Conservation (phyloP, 2,888 invertebrate species). For the Perdita meconis region DNA sequence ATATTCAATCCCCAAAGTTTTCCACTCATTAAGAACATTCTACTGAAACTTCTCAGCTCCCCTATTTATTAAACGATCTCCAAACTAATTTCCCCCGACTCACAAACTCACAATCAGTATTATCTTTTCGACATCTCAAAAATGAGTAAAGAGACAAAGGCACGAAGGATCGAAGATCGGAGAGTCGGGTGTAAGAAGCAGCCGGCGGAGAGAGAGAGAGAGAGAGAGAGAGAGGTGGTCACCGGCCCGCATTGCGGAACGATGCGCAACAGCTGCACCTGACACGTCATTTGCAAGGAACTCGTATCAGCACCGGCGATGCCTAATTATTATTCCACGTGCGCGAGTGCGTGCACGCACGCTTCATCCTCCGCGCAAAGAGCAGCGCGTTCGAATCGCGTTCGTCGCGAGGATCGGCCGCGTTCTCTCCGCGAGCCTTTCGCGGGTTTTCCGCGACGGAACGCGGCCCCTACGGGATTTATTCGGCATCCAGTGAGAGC, state of each 20-base stretch:
- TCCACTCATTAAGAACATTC: no score
- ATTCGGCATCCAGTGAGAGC: constrained; percentile 47
- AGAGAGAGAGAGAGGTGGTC: constrained; percentile 54
- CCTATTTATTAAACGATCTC: no score
- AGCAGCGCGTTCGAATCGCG: constrained; percentile 32
- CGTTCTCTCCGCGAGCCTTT: constrained; percentile 13
- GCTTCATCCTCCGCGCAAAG: constrained; percentile 54
- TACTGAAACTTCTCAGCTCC: no score
- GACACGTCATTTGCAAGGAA: constrained; percentile 81
- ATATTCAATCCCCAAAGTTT: no score
- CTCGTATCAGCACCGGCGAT: constrained; percentile 77
- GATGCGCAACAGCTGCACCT: constrained; percentile 81
- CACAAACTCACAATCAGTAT: no score
- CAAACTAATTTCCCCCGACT: no score
- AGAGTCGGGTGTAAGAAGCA: constrained; percentile 16
- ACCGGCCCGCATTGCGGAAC: constrained; percentile 80
- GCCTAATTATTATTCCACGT: constrained; percentile 80
- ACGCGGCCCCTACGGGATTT: constrained; percentile 29
- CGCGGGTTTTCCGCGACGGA: constrained; percentile 31
- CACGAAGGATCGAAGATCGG: no score
- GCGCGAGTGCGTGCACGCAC: constrained; percentile 67
- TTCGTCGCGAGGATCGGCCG: not conserved
- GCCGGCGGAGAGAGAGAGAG: constrained; percentile 37
- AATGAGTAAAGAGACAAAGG: constrained; percentile 29
- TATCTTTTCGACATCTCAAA: no score